Base-by-base conservation (phyloP, 1,140 invertebrate species). In the Goniozus legneri region DNA sequence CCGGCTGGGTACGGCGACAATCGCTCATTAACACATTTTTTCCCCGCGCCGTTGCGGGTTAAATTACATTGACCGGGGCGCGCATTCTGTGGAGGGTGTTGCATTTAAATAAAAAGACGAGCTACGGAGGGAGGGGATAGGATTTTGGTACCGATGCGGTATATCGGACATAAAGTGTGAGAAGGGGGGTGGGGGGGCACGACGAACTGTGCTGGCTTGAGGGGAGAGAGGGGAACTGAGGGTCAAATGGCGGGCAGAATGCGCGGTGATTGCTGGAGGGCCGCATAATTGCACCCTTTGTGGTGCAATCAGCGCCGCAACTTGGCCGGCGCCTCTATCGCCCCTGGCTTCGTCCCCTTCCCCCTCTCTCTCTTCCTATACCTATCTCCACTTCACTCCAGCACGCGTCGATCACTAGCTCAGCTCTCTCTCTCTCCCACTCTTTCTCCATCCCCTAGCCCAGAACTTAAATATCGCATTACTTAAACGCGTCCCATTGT, bases 281-380 rank as follows among this genome's bases (percentile, higher is more conserved):
- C 72, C 72, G 68, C 74, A 75, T 76, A 76, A 76, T 75, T 76
- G 74, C 71, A 73, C 69, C 73, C 71, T 76, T 76, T 75, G 72
- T 75, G 74, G 72, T 73, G 74, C 74, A 76, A 76, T 76, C 74
- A 76, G 66, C 67, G 66, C 65, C 69, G 63, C 71, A 73, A 74
- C 72, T 74, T 66, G 66, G 62, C 58, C 62, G 61, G 57, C 59
- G 65, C 65, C 64, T 68, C 54, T 60, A 60, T 54, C 58, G 46
- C 50, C 44, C 33, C 54, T 47, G 56, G 34, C 49, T 47, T 50
- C 47, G 34, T 31, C 55, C 48, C 48, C 54, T 45, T 41, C 53
- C 42, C 48, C 14, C 32, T 38, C 36, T 16, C 16, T 18, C 8
- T 27, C 19, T 20, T 27, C 16, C 22, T 15, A 49, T 44, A 33